Base-by-base conservation (phyloP, 2,888 invertebrate genomes). In the Ethmia dodecea region DNA sequence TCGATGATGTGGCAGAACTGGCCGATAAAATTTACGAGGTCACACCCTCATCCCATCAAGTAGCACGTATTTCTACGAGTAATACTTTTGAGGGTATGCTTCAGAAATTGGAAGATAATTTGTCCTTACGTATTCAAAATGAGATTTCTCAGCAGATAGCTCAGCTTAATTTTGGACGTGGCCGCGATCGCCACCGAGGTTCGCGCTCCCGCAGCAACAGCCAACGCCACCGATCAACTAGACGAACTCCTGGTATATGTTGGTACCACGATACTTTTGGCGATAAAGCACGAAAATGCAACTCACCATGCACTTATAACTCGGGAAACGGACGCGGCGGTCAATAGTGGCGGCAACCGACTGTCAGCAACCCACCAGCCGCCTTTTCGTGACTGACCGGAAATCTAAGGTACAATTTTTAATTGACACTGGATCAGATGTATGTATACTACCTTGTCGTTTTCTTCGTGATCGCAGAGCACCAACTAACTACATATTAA, bases 181-280 rank as follows among this genome's bases (percentile, higher is more conserved):
- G 20, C 8, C 20, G 20, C n/a, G 8, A 20, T 2, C 20, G 20
- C 6, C 8, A 20, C 20, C 1, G 20, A 20, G 8, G n/a, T 20
- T 20, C 20, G 1, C 8, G 20, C 2, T 20, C 20, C 8, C 8
- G 20, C 8, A 20, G 28, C 28, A 5, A 13, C 8, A 28, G 9
- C 12, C 28, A 12, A 1, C 6, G 28, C n/a, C 12, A n/a, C 12
- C 12, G 28, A n/a, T 13, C 4, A 5, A 12, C 8, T 1, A n/a
- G 28, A 6, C 12, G 13, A 10, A 20, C 20, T 9, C 28, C 28
- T 13, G 28, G 28, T 28, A 28, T 28, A 13, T 28, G 28, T n/a
- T 28, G 28, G 28, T 28, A 28, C 13, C 28, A 28, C n/a, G 5
- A n/a, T 28, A 28, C 5, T 13, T 28, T 28, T 13, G 8, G 12